phyloP scores from a whole-genome alignment of 2,797 vertebrate genomes.

The Lemur catta region DNA sequence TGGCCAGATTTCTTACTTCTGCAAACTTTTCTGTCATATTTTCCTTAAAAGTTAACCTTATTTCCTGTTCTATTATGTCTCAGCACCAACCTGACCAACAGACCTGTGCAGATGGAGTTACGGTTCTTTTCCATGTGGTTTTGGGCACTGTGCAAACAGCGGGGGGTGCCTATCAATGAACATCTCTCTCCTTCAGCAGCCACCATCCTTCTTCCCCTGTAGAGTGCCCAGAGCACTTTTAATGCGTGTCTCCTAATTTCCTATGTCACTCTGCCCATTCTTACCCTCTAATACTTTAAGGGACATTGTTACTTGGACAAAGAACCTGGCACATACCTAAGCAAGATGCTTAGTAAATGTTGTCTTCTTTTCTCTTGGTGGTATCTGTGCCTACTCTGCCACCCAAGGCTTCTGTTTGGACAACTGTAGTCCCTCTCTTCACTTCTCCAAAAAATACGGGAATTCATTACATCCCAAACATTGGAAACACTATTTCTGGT shows the following conservation, averaged over 20 bases:
- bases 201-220: background rate
- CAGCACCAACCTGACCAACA: background rate
- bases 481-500: background rate
- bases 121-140: background rate
- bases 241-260: background rate
- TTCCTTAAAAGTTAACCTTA: background rate
- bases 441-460: background rate
- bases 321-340: background rate
- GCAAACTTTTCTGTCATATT: background rate
- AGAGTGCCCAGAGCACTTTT: background rate
- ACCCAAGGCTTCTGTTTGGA: background rate
- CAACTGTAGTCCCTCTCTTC: background rate
- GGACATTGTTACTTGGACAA: background rate
- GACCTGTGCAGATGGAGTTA: background rate
- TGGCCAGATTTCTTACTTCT: background rate
- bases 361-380: background rate
- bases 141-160: background rate
- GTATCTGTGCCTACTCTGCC: background rate
- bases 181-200: background rate
- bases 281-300: background rate
- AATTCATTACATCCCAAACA: background rate
- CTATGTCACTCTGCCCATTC: background rate
- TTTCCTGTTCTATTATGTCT: background rate
- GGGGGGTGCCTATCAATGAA: background rate
- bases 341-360: background rate